These are phyloP conservation scores for Sminthurides bifidus DNA, from an alignment of 1,140 invertebrate genomes.

Conservation along the genomic window DNA sequence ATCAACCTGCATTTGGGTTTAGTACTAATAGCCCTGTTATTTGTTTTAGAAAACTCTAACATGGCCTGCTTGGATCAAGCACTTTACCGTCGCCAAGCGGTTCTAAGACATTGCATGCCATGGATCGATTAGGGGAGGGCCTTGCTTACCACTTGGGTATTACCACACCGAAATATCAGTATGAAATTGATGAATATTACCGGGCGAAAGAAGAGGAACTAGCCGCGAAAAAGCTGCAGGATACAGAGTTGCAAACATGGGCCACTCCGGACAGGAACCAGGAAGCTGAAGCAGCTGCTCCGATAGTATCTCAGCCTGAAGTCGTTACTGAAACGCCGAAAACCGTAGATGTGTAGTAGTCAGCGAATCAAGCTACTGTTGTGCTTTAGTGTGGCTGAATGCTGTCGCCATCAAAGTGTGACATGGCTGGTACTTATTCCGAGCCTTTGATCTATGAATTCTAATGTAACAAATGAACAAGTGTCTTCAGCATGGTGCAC, in stretches of 20 bases:
- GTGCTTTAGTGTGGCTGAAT: no score
- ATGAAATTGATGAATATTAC: constrained; percentile 31
- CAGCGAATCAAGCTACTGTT: no score
- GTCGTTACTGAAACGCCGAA: no score
- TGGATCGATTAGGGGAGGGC: constrained; percentile 21
- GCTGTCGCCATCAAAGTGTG: no score
- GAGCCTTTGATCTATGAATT: no score
- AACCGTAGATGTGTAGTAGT: no score
- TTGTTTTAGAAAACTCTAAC: constrained; percentile 14
- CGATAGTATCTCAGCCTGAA: no score
- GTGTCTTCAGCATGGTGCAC: no score
- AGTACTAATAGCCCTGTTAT: neutral
- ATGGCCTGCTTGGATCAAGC: constrained; percentile 25
- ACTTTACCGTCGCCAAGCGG: constrained; percentile 10
- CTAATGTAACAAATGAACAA: no score
- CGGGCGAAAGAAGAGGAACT: constrained; percentile 16
- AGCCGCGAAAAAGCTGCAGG: constrained; percentile 13
- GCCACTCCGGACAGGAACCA: no score
- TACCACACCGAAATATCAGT: constrained; percentile 27
- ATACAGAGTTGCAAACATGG: constrained; percentile 22
- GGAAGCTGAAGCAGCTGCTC: no score
- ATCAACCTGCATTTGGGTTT: neutral
- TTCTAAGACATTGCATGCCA: constrained; percentile 15
- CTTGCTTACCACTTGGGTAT: constrained; percentile 27
- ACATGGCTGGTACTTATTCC: no score